phyloP scores from a whole-genome alignment of 2,113 vertebrate genomes.

The Oreocharis arfaki region DNA sequence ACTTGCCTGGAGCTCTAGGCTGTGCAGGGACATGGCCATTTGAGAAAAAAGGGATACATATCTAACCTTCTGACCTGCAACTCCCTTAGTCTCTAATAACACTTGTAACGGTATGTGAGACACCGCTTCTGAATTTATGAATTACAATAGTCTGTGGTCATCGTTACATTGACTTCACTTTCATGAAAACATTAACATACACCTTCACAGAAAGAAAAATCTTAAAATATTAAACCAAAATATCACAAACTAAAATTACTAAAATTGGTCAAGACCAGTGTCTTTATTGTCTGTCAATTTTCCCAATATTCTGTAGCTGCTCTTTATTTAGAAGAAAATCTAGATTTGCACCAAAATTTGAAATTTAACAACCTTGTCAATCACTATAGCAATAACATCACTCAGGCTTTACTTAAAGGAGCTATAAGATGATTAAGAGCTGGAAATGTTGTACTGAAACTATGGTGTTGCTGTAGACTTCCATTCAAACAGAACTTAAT shows the following conservation, averaged over 20 bases:
- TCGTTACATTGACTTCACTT: not conserved
- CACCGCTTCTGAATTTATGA: not conserved
- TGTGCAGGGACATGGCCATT: not conserved
- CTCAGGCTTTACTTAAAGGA: not conserved
- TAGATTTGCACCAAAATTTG: not conserved
- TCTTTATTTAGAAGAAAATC: not conserved
- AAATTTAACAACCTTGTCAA: not conserved
- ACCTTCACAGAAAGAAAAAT: not conserved
- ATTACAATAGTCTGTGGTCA: not conserved
- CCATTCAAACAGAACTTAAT: slow-evolving; percentile 26
- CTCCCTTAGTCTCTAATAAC: not conserved
- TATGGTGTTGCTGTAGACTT: not conserved
- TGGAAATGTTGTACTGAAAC: not conserved
- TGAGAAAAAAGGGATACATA: not conserved
- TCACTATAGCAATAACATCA: not conserved
- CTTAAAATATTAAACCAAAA: not conserved
- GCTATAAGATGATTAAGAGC: not conserved
- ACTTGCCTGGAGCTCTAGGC: not conserved
- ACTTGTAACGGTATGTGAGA: not conserved
- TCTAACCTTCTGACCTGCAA: not conserved
- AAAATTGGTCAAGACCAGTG: not conserved
- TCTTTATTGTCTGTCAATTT: not conserved
- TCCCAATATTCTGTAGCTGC: not conserved
- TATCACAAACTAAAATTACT: not conserved
- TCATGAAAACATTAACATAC: not conserved